These are phyloP conservation scores for Porphyrio hochstetteri DNA, from an alignment of 2,113 vertebrate species.

Conservation along the genomic window DNA sequence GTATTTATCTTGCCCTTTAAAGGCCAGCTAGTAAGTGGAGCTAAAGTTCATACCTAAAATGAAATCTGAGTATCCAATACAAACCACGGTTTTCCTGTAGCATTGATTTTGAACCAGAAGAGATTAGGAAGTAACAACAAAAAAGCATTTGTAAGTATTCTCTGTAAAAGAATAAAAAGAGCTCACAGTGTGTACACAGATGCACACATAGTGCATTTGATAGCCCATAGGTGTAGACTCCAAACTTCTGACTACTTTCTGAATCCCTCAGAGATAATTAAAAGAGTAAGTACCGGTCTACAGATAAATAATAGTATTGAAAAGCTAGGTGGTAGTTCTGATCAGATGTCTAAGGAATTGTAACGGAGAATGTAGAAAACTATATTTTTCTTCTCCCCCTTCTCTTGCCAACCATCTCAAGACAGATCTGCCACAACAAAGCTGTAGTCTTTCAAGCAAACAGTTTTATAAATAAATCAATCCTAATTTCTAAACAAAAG, in stretches of 20 bases:
- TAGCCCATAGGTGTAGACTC: background rate
- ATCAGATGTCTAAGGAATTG: background rate
- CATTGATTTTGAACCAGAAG: constrained; percentile 17
- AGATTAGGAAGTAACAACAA: background rate
- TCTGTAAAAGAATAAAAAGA: background rate
- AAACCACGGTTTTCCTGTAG: background rate
- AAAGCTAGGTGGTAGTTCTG: background rate
- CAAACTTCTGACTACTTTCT: background rate
- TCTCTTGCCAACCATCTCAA: background rate
- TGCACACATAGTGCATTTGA: background rate
- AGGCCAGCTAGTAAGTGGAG: constrained; percentile 31
- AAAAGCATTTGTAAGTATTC: background rate
- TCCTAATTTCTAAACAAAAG: background rate
- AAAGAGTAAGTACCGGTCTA: background rate
- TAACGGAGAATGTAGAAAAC: background rate
- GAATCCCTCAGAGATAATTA: background rate
- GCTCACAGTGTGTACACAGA: background rate
- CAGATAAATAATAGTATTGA: background rate
- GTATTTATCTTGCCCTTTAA: constrained; percentile 61
- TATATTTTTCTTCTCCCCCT: background rate
- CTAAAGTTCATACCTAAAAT: constrained; percentile 45
- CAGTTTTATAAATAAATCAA: background rate
- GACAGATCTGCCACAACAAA: background rate
- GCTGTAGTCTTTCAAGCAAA: background rate
- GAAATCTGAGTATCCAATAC: background rate